phyloP scores from a whole-genome alignment of 2,113 vertebrate genomes.

The Taurulus bubalis region DNA sequence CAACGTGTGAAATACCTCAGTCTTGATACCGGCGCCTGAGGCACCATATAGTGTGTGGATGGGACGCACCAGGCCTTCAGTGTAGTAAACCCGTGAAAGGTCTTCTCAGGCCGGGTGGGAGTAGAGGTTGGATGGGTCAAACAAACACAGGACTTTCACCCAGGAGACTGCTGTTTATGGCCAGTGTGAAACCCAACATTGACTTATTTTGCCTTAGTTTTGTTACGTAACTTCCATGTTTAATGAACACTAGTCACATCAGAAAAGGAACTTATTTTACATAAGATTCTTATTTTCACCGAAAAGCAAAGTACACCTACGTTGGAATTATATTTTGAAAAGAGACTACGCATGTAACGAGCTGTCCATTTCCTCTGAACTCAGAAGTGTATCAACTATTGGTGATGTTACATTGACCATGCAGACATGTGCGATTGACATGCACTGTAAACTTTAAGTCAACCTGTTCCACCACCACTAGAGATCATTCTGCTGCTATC shows the following conservation, averaged over 20 bases:
- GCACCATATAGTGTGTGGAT: background rate
- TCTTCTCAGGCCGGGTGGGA: no score
- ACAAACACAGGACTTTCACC: background rate
- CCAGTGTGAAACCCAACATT: background rate
- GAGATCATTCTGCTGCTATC: background rate
- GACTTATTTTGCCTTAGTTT: background rate
- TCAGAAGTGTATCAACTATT: background rate
- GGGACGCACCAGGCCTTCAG: background rate
- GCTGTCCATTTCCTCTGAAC: no score
- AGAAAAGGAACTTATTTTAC: background rate
- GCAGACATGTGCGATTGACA: background rate
- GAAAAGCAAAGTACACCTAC: no score
- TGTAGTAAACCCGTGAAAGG: background rate
- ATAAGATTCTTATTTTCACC: background rate
- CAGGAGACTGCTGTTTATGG: background rate
- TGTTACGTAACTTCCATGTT: background rate
- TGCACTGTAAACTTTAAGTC: background rate
- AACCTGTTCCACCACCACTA: background rate
- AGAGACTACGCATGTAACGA: no score
- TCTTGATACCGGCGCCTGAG: background rate
- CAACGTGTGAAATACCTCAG: background rate
- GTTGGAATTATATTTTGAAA: background rate
- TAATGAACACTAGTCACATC: background rate
- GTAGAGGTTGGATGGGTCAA: background rate
- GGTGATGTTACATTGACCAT: background rate